Percentiles rank a stretch among this genome's conserved stretches.
Conservation (phyloP, 2,113 vertebrate species). For the chimpanzee (Pan troglodytes) region DNA sequence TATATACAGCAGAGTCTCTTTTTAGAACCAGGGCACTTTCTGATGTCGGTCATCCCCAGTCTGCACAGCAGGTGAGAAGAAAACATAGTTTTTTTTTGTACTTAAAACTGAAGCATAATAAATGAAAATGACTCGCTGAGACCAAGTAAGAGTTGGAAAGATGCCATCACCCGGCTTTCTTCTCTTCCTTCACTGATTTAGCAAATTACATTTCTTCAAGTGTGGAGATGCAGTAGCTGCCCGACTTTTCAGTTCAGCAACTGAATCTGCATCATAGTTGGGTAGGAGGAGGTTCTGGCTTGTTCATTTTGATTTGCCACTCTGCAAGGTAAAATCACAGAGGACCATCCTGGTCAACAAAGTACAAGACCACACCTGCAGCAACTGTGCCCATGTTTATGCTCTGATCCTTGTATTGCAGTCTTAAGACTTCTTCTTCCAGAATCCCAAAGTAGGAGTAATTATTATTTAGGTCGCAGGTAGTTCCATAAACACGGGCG, state of each 20-base stretch:
- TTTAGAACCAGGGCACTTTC: background rate
- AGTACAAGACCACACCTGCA: accelerated
- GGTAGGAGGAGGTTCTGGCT: accelerated
- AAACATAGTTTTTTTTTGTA: background rate
- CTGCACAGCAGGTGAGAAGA: accelerated
- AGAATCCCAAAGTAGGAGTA: accelerated
- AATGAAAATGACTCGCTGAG: accelerated
- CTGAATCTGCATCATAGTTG: accelerated
- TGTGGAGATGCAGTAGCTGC: accelerated
- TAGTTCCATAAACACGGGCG: accelerated
- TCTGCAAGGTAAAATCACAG: accelerated
- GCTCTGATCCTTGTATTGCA: accelerated
- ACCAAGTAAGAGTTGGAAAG: accelerated
- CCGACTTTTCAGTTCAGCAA: accelerated
- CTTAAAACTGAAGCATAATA: accelerated
- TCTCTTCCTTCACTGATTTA: accelerated
- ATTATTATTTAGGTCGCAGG: accelerated
- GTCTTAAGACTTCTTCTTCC: background rate
- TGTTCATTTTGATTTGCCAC: accelerated
- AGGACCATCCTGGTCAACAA: accelerated
- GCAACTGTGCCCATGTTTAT: accelerated
- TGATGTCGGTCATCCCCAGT: accelerated
- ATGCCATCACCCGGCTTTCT: background rate
- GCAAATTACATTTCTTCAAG: accelerated
- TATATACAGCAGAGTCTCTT: accelerated